Base-by-base conservation (phyloP, 2,888 invertebrate genomes). In the Iselma pallidipennis region DNA sequence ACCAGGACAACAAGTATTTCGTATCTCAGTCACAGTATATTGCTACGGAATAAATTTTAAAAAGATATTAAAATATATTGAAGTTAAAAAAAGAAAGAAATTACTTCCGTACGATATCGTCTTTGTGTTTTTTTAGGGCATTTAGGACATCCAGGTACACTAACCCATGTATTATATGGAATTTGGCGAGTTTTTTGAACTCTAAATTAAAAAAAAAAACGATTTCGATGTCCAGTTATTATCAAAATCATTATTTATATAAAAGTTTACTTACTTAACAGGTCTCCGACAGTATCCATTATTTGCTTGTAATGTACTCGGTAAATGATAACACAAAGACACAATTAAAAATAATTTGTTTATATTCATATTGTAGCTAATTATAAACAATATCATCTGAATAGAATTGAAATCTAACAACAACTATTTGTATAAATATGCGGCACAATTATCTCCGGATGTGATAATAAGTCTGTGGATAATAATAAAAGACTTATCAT, bases 281-380 rank as follows among this genome's bases (percentile, higher is more conserved):
- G 12, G 9, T 50, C 49, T 55, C 1, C 29, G 26, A 12, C 59
- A 59, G n/a, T 28, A 42, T 37, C 59, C 59, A 31, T 59, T 55
- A 49, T 29, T 49, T 37, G 49, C 49, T 54, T 14, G 31, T 19
- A 6, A 3, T 2, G 19, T 9, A 37, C 29, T 5, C 21, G 21
- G 9, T 9, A 19, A 33, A 49, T 4, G 49, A 42, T 2, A 42
- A 7, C 26, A 6, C 9, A 37, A 25, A 16, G 49, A 19, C 49
- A 59, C 26, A 28, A 45, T 21, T 1, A 54, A 4, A 33, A 59
- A 26, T 50, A 54, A 29, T 16, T 55, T 50, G 7, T 55, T 21
- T 51, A 50, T 59, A 42, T 55, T 52, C 49, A 26, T 49, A n/a
- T 9, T 48, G 23, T 28, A 21, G 5, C 9, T 16, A 2, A 7